phyloP scores from a whole-genome alignment of 2,113 vertebrate genomes.

The Callospermophilus lateralis region DNA sequence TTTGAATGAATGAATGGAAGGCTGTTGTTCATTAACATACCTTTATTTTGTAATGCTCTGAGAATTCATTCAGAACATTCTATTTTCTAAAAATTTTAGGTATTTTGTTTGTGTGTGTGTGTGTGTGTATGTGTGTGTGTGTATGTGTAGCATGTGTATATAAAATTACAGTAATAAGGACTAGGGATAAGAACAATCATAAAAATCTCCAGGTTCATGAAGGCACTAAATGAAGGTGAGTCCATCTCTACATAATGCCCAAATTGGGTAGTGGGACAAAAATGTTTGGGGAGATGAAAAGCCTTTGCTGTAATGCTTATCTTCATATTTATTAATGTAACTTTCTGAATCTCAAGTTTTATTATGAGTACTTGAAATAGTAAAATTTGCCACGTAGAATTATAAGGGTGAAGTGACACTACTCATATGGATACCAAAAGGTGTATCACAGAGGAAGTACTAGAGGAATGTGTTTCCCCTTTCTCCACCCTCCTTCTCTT shows the following conservation, averaged over 20 bases:
- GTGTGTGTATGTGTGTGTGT: too few species aligned
- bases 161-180: neutral
- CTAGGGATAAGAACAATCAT: neutral
- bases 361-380: neutral
- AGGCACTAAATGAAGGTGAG: neutral
- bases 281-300: neutral
- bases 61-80: neutral
- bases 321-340: neutral
- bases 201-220: neutral
- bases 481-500: neutral
- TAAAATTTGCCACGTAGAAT: neutral
- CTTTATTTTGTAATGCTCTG: neutral
- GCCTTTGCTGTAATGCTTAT: neutral
- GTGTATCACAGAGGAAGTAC: neutral
- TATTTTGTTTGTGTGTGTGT: neutral
- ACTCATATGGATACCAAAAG: fast-evolving
- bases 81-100: neutral
- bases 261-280: neutral
- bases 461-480: neutral
- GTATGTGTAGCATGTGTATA: too few species aligned
- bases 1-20: neutral
- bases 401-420: neutral
- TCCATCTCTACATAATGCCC: neutral
- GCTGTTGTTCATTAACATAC: neutral
- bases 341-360: neutral